A percentile compares a stretch with the other conserved stretches of the same genome.
Evolutionary conservation across 2,797 vertebrate species (phyloP).

Genomic region (Clarias fuscus): DNA sequence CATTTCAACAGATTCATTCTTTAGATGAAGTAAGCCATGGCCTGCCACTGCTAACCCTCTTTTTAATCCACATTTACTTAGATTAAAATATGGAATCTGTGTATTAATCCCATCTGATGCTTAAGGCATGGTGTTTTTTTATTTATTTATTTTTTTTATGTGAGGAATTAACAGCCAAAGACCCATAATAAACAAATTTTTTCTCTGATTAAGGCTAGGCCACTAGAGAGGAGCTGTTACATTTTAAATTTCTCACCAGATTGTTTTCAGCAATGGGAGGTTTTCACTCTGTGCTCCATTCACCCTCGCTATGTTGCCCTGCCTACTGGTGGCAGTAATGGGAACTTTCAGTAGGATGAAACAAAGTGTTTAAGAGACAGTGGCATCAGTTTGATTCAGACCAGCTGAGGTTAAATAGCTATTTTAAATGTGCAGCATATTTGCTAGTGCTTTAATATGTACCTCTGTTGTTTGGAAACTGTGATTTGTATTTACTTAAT

Average conservation of each 20-base stretch:
- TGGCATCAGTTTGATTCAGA: constrained; percentile 53
- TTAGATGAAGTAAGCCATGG: not conserved
- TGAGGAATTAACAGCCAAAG: not conserved
- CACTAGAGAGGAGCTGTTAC: not conserved
- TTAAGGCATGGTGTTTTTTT: not conserved
- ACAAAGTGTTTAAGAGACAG: constrained; percentile 8
- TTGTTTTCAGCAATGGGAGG: not conserved
- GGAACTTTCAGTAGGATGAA: constrained; percentile 16
- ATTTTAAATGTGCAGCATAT: not conserved
- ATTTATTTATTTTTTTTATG: not conserved
- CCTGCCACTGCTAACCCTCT: not conserved
- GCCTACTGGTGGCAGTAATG: constrained; percentile 13
- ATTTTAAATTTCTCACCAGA: not conserved
- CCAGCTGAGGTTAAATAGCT: constrained; percentile 51
- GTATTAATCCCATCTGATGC: not conserved
- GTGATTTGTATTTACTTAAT: constrained; percentile 35
- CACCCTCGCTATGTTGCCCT: not conserved
- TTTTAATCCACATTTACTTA: not conserved
- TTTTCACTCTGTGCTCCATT: not conserved
- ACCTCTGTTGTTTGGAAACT: constrained; percentile 26
- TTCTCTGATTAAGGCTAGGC: not conserved
- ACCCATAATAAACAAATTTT: not conserved
- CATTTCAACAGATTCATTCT: not conserved
- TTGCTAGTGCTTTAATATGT: constrained; percentile 15
- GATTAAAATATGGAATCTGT: not conserved